Conservation (phyloP, 2,113 vertebrate genomes). For the Hystrix brachyura region DNA sequence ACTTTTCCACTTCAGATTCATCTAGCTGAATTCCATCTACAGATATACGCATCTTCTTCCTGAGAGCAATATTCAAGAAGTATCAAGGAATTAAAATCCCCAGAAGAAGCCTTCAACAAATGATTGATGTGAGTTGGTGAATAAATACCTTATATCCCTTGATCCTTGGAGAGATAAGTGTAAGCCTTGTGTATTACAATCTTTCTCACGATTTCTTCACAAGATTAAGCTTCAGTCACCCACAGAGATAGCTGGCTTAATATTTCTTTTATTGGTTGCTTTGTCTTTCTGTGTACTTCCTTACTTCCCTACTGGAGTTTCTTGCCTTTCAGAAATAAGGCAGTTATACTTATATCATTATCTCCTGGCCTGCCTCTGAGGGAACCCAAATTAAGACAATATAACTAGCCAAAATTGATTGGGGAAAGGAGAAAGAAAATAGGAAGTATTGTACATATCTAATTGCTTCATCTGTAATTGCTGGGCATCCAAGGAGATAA, state of each 20-base stretch:
- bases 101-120: slow-evolving; percentile 53
- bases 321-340: slow-evolving; percentile 59
- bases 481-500: slow-evolving; percentile 62
- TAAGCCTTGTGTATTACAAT: background rate
- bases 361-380: slow-evolving; percentile 14
- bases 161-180: slow-evolving; percentile 26
- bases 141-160: slow-evolving; percentile 51
- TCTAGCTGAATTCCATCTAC: slow-evolving; percentile 13
- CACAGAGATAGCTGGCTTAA: slow-evolving; percentile 38
- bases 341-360: slow-evolving; percentile 33
- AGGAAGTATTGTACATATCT: slow-evolving; percentile 45
- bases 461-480: slow-evolving; percentile 69
- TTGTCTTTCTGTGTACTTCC: slow-evolving; percentile 33
- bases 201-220: slow-evolving; percentile 50
- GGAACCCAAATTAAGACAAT: slow-evolving; percentile 52
- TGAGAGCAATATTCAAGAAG: slow-evolving; percentile 34
- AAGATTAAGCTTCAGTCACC: slow-evolving; percentile 63
- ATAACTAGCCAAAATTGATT: slow-evolving; percentile 64
- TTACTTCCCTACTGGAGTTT: background rate
- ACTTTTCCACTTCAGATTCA: slow-evolving; percentile 32
- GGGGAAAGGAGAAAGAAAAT: background rate
- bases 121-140: slow-evolving; percentile 48
- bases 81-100: slow-evolving; percentile 42
- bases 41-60: slow-evolving; percentile 11
- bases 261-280: slow-evolving; percentile 53